phyloP scores from a whole-genome alignment of 2,113 vertebrate genomes.

The Bambusicola thoracicus region DNA sequence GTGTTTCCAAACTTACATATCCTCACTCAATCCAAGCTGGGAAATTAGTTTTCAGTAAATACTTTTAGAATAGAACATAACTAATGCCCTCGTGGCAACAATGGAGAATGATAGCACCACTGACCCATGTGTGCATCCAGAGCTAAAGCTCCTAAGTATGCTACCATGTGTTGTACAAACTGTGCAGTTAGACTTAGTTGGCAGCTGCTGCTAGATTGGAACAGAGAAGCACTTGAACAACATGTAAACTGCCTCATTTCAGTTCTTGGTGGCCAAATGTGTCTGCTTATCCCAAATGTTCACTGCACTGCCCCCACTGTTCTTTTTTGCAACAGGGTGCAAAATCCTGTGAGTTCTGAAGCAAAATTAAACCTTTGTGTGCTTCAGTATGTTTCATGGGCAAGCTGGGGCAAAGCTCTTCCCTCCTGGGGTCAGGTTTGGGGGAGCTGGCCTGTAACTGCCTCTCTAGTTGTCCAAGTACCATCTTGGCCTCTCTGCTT shows the following conservation, averaged over 20 bases:
- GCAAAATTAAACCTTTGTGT: not conserved
- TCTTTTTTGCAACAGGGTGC: not conserved
- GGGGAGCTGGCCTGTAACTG: not conserved
- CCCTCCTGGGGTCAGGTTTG: fast-evolving
- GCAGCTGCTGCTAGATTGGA: slow-evolving; percentile 20
- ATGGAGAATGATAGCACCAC: not conserved
- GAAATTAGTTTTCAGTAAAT: not conserved
- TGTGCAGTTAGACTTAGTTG: not conserved
- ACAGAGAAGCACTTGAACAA: not conserved
- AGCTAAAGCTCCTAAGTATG: not conserved
- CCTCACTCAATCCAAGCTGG: not conserved
- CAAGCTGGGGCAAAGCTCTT: not conserved
- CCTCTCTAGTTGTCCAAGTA: not conserved
- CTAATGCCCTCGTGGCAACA: not conserved
- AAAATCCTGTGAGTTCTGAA: not conserved
- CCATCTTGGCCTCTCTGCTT: not conserved
- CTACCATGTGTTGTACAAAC: not conserved
- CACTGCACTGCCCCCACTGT: not conserved
- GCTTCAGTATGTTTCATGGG: not conserved
- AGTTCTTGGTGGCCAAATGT: not conserved
- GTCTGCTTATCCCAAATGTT: not conserved
- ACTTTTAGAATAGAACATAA: not conserved
- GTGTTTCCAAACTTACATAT: not conserved
- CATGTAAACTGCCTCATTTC: slow-evolving; percentile 10
- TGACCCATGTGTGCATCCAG: not conserved